Conservation (phyloP, 2,113 vertebrate genomes). For the Rhombomys opimus region DNA sequence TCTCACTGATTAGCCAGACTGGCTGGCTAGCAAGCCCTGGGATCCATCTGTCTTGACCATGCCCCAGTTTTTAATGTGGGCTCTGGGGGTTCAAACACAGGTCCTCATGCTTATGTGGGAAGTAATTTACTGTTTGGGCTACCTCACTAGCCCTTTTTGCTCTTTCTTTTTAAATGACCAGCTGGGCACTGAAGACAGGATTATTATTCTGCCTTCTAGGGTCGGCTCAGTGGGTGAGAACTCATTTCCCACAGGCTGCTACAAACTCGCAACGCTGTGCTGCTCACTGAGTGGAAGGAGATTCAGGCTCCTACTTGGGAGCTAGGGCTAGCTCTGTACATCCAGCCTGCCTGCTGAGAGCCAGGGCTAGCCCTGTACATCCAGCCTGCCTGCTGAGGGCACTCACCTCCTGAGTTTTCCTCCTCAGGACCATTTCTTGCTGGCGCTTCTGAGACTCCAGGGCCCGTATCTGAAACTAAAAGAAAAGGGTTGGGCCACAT, state of each 20-base stretch:
- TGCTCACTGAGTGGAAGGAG: background rate
- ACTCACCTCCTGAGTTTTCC: constrained; percentile 96
- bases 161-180: background rate
- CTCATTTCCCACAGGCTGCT: background rate
- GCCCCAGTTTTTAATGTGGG: background rate
- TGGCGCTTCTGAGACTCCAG: constrained; percentile 98
- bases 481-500: background rate
- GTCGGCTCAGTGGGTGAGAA: background rate
- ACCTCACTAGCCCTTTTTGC: background rate
- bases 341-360: background rate
- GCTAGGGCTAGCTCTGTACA: no score
- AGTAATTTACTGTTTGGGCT: background rate
- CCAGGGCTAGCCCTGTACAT: background rate
- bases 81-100: background rate
- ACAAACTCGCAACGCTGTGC: fast-evolving
- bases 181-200: fast-evolving
- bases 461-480: constrained; percentile 96
- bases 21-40: background rate
- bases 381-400: background rate
- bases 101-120: background rate
- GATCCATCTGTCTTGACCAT: background rate
- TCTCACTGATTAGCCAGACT: no score
- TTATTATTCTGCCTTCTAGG: background rate
- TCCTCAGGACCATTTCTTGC: constrained; percentile 95
- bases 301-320: background rate